phyloP scores from a whole-genome alignment of 2,888 invertebrate species.

The Parnassius apollo region DNA sequence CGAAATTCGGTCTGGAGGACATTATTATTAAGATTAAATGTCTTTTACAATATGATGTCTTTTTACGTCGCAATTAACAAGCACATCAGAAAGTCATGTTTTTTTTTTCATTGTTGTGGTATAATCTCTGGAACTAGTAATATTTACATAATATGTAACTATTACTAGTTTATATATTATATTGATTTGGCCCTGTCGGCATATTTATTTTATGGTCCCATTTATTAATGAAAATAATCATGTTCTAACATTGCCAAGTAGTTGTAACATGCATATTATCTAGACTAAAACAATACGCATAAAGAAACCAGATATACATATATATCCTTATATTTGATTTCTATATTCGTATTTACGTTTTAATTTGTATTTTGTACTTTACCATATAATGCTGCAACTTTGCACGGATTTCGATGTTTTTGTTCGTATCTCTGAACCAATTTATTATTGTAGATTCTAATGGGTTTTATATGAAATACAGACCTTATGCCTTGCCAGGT shows the following conservation, averaged over 20 bases:
- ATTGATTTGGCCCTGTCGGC: neutral
- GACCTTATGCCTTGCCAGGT: too few relatives aligned
- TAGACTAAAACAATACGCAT: too few relatives aligned
- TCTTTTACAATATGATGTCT: neutral
- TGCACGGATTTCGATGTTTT: too few relatives aligned
- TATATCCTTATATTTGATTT: neutral
- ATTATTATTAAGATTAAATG: too few relatives aligned
- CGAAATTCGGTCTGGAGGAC: too few relatives aligned
- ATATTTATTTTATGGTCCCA: neutral
- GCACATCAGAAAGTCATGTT: neutral
- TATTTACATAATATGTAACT: neutral
- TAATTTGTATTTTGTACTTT: too few relatives aligned
- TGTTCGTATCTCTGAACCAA: too few relatives aligned
- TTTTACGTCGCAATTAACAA: neutral
- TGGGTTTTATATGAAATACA: too few relatives aligned
- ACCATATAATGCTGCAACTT: too few relatives aligned
- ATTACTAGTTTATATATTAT: neutral
- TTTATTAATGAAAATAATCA: neutral
- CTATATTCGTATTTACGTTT: neutral
- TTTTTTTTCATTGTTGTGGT: neutral
- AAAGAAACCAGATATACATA: neutral
- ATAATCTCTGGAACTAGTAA: neutral
- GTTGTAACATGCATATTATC: too few relatives aligned
- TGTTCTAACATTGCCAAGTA: too few relatives aligned
- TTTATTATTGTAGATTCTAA: too few relatives aligned